Evolutionary conservation across 1,140 invertebrate species (phyloP).

Genomic region (Gryllus bimaculatus): DNA sequence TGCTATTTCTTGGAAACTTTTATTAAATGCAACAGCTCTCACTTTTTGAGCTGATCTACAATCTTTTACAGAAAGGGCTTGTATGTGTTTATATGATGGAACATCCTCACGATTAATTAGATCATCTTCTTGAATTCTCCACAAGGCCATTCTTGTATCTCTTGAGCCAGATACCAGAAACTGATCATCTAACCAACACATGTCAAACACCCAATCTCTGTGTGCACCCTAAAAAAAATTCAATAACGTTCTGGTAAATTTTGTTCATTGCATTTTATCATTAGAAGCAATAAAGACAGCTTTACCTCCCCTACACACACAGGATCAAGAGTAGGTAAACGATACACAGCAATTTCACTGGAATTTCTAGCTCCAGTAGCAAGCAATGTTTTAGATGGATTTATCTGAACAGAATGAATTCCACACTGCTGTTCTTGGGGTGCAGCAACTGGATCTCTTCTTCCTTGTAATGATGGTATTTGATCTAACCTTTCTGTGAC

Average conservation of each 20-base stretch:
- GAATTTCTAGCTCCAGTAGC: constrained; percentile 89
- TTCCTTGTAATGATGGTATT: constrained; percentile 70
- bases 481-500: constrained; percentile 66
- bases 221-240: constrained; percentile 54
- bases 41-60: constrained; percentile 70
- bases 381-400: constrained; percentile 80
- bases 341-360: constrained; percentile 87
- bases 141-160: constrained; percentile 75
- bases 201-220: constrained; percentile 90
- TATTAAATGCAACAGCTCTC: constrained; percentile 79
- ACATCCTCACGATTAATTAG: constrained; percentile 33
- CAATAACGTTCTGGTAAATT: not conserved
- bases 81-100: constrained; percentile 40
- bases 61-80: constrained; percentile 62
- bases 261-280: not conserved
- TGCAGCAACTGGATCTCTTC: constrained; percentile 42
- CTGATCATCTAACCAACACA: constrained; percentile 93
- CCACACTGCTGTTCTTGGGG: constrained; percentile 61
- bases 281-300: not conserved
- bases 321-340: constrained; percentile 85
- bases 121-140: constrained; percentile 56
- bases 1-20: constrained; percentile 75
- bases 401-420: constrained; percentile 88
- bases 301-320: constrained; percentile 82
- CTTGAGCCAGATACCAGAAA: constrained; percentile 88